These are phyloP conservation scores for Amiota mariae DNA, from an alignment of 2,888 invertebrate species.

Conservation along the genomic window DNA sequence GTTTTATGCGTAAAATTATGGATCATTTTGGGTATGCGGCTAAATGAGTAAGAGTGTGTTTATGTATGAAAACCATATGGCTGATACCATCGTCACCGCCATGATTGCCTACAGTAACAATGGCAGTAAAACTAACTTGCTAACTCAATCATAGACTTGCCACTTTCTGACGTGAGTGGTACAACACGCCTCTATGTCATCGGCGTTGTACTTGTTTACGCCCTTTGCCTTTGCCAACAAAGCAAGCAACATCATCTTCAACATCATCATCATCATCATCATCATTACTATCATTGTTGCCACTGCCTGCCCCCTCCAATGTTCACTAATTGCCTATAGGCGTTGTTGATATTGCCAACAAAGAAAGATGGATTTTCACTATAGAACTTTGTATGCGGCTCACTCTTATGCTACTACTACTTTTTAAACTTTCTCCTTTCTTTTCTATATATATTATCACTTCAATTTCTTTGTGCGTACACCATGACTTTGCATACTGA, in stretches of 20 bases:
- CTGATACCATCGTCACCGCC: background rate
- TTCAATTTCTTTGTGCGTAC: conserved; percentile 20
- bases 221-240: too few relatives aligned
- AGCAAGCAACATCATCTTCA: too few relatives aligned
- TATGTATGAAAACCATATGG: background rate
- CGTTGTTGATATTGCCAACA: background rate
- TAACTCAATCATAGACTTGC: conserved; percentile 20
- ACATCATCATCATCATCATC: too few relatives aligned
- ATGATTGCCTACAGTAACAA: too few relatives aligned
- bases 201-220: too few relatives aligned
- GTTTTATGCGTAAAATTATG: conserved; percentile 8
- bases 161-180: background rate
- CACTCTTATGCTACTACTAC: conserved; percentile 37
- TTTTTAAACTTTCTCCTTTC: background rate
- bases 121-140: background rate
- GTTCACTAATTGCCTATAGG: conserved; percentile 1
- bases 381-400: background rate
- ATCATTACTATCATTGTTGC: background rate
- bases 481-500: conserved; percentile 63
- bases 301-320: background rate
- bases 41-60: too few relatives aligned
- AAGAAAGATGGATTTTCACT: background rate
- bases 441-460: background rate
- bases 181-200: too few relatives aligned
- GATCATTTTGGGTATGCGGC: background rate